Percentiles rank a stretch among this genome's conserved stretches.
phyloP scores from a whole-genome alignment of 2,797 vertebrate genomes.

The Takifugu rubripes region DNA sequence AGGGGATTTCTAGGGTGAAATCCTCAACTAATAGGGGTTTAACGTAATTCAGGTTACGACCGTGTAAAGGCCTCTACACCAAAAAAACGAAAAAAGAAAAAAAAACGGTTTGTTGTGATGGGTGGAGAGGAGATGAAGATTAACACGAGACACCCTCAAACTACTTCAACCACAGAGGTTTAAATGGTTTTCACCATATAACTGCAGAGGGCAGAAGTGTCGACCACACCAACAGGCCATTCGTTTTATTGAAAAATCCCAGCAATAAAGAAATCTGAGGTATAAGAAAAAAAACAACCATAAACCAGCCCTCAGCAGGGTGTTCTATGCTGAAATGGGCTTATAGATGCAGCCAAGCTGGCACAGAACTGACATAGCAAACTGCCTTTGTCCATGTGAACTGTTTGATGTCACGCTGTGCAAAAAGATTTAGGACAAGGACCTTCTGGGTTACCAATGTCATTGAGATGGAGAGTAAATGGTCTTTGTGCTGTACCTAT shows the following conservation, averaged over 20 bases:
- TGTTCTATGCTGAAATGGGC: not conserved
- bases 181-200: conserved; percentile 36
- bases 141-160: conserved; percentile 55
- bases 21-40: conserved; percentile 73
- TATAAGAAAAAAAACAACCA: not conserved
- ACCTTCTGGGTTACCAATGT: conserved; percentile 18
- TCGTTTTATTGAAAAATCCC: too few species aligned
- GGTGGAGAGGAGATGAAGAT: conserved; percentile 46
- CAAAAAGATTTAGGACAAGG: conserved; percentile 11
- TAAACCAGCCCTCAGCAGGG: not conserved
- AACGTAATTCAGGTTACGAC: conserved; percentile 72
- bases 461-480: conserved; percentile 13
- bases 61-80: conserved; percentile 54
- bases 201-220: conserved; percentile 48
- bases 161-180: conserved; percentile 28
- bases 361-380: too few species aligned
- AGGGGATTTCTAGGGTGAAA: conserved; percentile 71
- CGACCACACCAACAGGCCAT: not conserved
- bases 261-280: too few species aligned
- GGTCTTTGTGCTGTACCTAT: not conserved
- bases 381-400: conserved; percentile 7
- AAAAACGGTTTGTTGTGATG: conserved; percentile 39
- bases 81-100: conserved; percentile 36
- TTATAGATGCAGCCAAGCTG: too few species aligned
- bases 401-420: conserved; percentile 15